These are phyloP conservation scores for Otus sunia DNA, from an alignment of 2,113 vertebrate species.

Conservation along the genomic window DNA sequence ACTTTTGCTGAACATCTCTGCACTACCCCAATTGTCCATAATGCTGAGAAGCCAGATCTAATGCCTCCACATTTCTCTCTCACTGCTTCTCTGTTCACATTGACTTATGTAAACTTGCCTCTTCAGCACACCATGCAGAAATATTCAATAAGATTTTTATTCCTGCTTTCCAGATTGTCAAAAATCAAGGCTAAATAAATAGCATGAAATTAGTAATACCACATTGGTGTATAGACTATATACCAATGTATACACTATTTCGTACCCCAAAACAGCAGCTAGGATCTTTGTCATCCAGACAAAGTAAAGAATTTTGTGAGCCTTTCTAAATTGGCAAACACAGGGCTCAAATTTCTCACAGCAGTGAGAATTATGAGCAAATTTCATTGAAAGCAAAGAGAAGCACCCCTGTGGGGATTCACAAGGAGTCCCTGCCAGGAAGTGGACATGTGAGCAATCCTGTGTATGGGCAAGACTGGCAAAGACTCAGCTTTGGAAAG, in stretches of 20 bases:
- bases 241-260: no score
- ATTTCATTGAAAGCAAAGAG: not conserved
- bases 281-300: not conserved
- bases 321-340: not conserved
- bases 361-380: not conserved
- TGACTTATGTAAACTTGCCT: not conserved
- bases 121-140: not conserved
- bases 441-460: no score
- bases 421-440: no score
- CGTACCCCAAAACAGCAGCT: not conserved
- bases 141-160: not conserved
- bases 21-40: not conserved
- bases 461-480: no score
- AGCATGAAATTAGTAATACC: not conserved
- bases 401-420: not conserved
- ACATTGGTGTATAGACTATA: not conserved
- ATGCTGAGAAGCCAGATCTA: not conserved
- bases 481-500: no score
- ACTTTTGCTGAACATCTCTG: not conserved
- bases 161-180: not conserved
- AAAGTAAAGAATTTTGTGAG: not conserved
- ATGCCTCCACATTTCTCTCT: not conserved
- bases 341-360: not conserved
- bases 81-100: not conserved
- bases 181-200: not conserved